Percentiles rank a stretch among this genome's conserved stretches.
Conservation (phyloP, 2,888 invertebrate species). For the Scaptomyza caliginosa region DNA sequence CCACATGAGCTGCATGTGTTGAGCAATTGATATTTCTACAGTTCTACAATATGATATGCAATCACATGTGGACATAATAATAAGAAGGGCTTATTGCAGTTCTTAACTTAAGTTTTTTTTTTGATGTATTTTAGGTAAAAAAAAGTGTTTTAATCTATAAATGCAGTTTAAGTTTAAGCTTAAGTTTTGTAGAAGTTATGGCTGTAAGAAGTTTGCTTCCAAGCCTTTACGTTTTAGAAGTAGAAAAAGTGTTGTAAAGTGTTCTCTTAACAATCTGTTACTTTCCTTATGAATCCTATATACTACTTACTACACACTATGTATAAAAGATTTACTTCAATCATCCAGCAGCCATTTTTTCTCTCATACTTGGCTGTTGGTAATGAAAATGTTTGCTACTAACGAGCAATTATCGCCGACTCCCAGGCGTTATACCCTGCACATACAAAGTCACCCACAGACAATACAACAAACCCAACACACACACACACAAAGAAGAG, state of each 20-base stretch:
- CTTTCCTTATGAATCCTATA: no score
- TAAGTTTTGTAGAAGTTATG: not conserved
- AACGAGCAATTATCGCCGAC: slow-evolving; percentile 77
- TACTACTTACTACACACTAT: no score
- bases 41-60: slow-evolving; percentile 6
- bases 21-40: slow-evolving; percentile 11
- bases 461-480: slow-evolving; percentile 22
- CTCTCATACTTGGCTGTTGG: slow-evolving; percentile 1
- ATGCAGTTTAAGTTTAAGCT: not conserved
- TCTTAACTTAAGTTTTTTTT: no score
- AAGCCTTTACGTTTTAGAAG: no score
- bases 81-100: no score
- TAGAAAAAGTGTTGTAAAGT: no score
- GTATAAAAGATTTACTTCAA: no score
- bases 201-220: not conserved
- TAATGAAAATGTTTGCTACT: slow-evolving; percentile 62
- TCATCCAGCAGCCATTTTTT: not conserved
- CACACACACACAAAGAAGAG: slow-evolving; percentile 1
- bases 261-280: no score
- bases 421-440: slow-evolving; percentile 58
- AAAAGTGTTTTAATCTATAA: not conserved
- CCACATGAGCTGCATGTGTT: slow-evolving; percentile 57
- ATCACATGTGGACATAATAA: not conserved
- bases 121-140: not conserved
- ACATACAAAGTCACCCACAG: slow-evolving; percentile 46